phyloP scores from a whole-genome alignment of 2,797 vertebrate genomes.

The Microctenopoma stevenorrisi region DNA sequence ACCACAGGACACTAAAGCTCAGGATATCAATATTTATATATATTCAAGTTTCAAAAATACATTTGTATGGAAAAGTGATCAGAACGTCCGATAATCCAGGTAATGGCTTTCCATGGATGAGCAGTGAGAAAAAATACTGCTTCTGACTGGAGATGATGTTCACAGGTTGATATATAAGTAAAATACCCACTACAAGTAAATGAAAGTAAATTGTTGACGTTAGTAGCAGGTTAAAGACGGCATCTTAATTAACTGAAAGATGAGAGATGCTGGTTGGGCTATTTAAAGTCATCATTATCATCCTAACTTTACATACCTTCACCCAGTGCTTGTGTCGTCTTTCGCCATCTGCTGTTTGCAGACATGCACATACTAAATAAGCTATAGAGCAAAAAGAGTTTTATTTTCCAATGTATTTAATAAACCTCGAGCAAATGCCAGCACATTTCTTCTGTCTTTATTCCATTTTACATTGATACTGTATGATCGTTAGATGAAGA shows the following conservation, averaged over 20 bases:
- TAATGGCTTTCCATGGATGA: slow-evolving; percentile 20
- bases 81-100: background rate
- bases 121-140: background rate
- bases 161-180: background rate
- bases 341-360: slow-evolving; percentile 36
- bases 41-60: background rate
- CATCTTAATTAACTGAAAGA: background rate
- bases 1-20: slow-evolving; percentile 39
- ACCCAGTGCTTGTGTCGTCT: slow-evolving; percentile 21
- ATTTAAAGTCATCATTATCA: background rate
- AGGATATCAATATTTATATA: slow-evolving; percentile 38
- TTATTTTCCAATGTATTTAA: slow-evolving; percentile 69
- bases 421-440: slow-evolving; percentile 61
- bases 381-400: slow-evolving; percentile 51
- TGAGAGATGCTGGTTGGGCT: background rate
- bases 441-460: background rate
- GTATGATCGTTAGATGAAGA: background rate
- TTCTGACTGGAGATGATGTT: background rate
- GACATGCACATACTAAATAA: slow-evolving; percentile 49
- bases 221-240: slow-evolving; percentile 2
- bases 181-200: background rate
- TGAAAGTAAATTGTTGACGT: background rate
- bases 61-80: slow-evolving; percentile 21
- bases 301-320: background rate
- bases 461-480: background rate